Conservation (phyloP, 2,888 invertebrate genomes). For the Heliconius charithonia region DNA sequence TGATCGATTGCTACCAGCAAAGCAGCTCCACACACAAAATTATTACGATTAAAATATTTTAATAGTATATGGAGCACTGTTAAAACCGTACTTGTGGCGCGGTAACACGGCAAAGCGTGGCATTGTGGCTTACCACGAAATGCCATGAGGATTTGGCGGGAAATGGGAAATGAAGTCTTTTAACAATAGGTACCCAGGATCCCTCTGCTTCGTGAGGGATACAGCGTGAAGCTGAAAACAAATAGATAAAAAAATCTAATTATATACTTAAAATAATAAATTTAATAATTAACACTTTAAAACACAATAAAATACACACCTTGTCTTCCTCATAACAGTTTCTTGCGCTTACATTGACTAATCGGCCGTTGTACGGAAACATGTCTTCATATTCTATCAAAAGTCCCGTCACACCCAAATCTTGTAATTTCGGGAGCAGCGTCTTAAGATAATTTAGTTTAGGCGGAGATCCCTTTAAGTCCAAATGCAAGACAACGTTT, state of each 20-base stretch:
- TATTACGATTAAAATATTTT: slow-evolving; percentile 10
- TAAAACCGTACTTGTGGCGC: not conserved
- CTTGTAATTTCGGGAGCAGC: slow-evolving; percentile 85
- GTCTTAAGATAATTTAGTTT: slow-evolving; percentile 84
- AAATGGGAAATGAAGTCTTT: not conserved
- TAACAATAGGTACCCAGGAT: no score
- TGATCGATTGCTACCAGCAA: no score
- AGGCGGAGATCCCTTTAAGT: slow-evolving; percentile 93
- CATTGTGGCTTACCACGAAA: no score
- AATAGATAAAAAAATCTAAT: not conserved
- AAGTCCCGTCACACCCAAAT: slow-evolving; percentile 89
- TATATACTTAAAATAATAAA: no score
- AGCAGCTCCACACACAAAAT: no score
- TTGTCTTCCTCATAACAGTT: slow-evolving; percentile 85
- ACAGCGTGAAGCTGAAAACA: not conserved
- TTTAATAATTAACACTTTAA: no score
- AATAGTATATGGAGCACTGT: not conserved
- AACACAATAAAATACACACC: slow-evolving; percentile 47
- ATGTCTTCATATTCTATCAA: slow-evolving; percentile 94
- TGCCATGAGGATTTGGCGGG: no score
- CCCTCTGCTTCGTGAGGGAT: no score
- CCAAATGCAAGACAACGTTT: slow-evolving; percentile 90
- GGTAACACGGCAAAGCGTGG: no score
- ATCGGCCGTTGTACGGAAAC: slow-evolving; percentile 88
- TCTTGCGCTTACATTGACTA: slow-evolving; percentile 84